These are phyloP conservation scores for Pseudoips prasinana DNA, from an alignment of 2,888 invertebrate species.

Conservation along the genomic window DNA sequence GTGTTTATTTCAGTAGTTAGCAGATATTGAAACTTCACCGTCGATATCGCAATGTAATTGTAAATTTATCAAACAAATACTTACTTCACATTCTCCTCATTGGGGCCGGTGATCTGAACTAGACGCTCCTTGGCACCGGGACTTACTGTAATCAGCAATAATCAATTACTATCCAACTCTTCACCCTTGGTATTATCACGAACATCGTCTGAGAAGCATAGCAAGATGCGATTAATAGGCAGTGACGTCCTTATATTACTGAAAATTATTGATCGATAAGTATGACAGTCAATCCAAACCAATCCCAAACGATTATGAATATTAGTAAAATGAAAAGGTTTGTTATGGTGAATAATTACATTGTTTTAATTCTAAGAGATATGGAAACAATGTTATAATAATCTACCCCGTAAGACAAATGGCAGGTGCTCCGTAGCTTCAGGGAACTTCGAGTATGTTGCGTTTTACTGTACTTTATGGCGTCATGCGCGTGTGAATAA, in stretches of 20 bases:
- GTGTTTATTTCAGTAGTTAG: too few relatives aligned
- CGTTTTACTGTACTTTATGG: too few relatives aligned
- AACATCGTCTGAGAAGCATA: constrained; percentile 45
- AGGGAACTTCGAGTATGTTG: too few relatives aligned
- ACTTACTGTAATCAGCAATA: constrained; percentile 85
- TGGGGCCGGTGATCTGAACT: constrained; percentile 97
- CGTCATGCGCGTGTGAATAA: too few relatives aligned
- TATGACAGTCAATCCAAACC: constrained; percentile 12
- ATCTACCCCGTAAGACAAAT: too few relatives aligned
- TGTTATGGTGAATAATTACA: constrained; percentile 4
- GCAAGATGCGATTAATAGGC: constrained; percentile 58
- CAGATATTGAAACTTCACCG: too few relatives aligned
- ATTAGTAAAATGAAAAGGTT: constrained; percentile 15
- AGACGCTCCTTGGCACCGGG: constrained; percentile 97
- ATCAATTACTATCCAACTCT: neutral
- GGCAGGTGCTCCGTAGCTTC: too few relatives aligned
- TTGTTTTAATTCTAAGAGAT: too few relatives aligned
- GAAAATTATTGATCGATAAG: constrained; percentile 13
- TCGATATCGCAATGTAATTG: too few relatives aligned
- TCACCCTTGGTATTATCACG: constrained; percentile 3
- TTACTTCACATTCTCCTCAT: constrained; percentile 96
- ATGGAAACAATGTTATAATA: too few relatives aligned
- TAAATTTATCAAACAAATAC: too few relatives aligned
- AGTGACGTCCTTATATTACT: constrained; percentile 30
- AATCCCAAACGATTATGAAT: constrained; percentile 28